A percentile compares a stretch with the other conserved stretches of the same genome.
Conservation (phyloP, 2,113 vertebrate species). For the Vicugna pacos region DNA sequence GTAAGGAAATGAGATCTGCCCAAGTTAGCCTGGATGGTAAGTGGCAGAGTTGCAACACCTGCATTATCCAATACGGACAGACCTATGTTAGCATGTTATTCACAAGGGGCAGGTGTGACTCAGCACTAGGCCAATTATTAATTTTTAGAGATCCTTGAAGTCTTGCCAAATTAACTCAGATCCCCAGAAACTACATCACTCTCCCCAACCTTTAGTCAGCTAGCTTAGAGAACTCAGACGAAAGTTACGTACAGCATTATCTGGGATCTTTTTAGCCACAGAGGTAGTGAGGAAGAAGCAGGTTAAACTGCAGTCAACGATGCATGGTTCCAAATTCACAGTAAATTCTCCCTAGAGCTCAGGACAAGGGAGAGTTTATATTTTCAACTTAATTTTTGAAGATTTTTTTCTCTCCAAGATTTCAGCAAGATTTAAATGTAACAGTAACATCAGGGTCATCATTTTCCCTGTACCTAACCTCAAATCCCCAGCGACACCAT, state of each 20-base stretch:
- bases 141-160: not conserved
- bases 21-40: not conserved
- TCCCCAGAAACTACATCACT: too few relatives aligned
- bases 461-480: not conserved
- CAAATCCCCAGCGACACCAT: not conserved
- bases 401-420: not conserved
- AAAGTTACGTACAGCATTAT: rapidly evolving
- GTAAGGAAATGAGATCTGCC: not conserved
- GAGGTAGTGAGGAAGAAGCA: not conserved
- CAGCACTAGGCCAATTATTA: not conserved
- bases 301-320: not conserved
- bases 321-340: not conserved
- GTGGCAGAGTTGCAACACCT: not conserved
- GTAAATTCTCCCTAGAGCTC: not conserved
- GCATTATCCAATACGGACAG: not conserved
- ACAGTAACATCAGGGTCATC: not conserved
- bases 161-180: not conserved
- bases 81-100: not conserved
- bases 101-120: not conserved
- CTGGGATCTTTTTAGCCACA: not conserved
- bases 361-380: not conserved
- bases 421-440: not conserved
- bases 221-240: not conserved
- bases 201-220: not conserved
- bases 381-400: not conserved